Evolutionary conservation across 1,140 invertebrate species (phyloP), one percentile per base, ranked within the genome.

Genomic region (Drosophila ananassae): DNA sequence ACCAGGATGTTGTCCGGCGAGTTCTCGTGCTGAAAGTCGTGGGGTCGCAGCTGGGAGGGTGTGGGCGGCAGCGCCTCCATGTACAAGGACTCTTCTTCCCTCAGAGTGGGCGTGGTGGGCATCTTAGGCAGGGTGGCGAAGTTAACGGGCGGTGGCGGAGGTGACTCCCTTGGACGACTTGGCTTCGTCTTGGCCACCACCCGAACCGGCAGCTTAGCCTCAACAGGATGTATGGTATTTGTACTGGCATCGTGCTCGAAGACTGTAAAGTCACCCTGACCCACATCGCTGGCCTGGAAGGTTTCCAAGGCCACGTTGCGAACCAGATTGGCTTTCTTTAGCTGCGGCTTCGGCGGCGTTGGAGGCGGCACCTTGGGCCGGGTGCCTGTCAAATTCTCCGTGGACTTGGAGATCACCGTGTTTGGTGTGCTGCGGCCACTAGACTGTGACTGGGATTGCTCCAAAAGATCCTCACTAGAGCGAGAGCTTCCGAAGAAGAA

Each of bases 61-160:
- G 82, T 73, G 22, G 80, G 60, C 9, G 90, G 90, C 62, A 91
- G 37, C 0, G 85, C 82, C 63, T 91, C 90, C 77, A 91, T 71
- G 12, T 91, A 91, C 4, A 73, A 39, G 0, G 84, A 72, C 44
- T 91, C 89, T 46, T 91, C 84, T 41, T 81, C 71, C 0, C 61
- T 21, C 22, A 66, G 24, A 0, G 54, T 24, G 9, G 74, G 46
- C 22, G 76, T 50, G 7, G 44, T 22, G 3, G 73, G 55, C 21
- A 76, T 46, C 28, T 79, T 90, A 39, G 91, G 91, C 57, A 91
- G 21, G 0, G 91, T 92, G 24, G 77, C 50, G 25, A 66, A 89
- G 47, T 92, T 92, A 7, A 92, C 73, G 5, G 91, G 91, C 24
- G 91, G 91, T 17, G 91, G 91, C 3, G 91, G 91, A 2, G 91